Percentiles rank a stretch among this genome's conserved stretches.
phyloP scores from a whole-genome alignment of 2,797 vertebrate genomes.

The Parambassis ranga region DNA sequence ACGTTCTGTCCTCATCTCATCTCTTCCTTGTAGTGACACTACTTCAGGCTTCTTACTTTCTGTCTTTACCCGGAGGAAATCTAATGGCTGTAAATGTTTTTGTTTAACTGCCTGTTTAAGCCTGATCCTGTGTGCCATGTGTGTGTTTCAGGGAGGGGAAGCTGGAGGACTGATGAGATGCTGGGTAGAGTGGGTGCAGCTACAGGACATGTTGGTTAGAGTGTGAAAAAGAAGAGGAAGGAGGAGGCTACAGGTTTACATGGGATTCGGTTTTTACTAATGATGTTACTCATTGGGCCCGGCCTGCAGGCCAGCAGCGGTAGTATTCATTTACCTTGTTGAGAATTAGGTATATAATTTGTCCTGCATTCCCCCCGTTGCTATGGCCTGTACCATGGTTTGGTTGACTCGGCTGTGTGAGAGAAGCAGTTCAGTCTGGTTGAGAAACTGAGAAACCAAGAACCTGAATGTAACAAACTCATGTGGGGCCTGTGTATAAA shows the following conservation, averaged over 20 bases:
- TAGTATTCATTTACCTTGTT: conserved; percentile 79
- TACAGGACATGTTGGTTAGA: conserved; percentile 44
- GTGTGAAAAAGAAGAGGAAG: conserved; percentile 55
- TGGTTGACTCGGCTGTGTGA: conserved; percentile 84
- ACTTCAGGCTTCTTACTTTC: not conserved
- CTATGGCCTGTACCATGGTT: conserved; percentile 85
- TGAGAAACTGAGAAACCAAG: conserved; percentile 63
- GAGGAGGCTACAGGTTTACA: conserved; percentile 41
- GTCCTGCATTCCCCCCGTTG: conserved; percentile 85
- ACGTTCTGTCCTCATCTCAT: not conserved
- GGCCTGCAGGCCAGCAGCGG: conserved; percentile 50
- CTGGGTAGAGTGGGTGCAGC: conserved; percentile 36
- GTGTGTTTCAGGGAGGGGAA: not conserved
- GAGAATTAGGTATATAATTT: conserved; percentile 86
- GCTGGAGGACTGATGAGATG: conserved; percentile 25
- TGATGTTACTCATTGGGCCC: conserved; percentile 41
- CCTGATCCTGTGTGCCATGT: not conserved
- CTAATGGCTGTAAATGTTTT: too few relatives aligned
- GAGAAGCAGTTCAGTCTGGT: conserved; percentile 81
- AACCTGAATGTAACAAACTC: conserved; percentile 46
- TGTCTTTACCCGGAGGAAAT: too few relatives aligned
- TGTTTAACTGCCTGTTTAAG: too few relatives aligned
- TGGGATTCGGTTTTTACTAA: conserved; percentile 33
- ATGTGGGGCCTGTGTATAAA: conserved; percentile 33
- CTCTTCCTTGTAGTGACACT: not conserved